Evolutionary conservation across 2,797 vertebrate genomes (phyloP).

Genomic region (Diplodus puntazzo): DNA sequence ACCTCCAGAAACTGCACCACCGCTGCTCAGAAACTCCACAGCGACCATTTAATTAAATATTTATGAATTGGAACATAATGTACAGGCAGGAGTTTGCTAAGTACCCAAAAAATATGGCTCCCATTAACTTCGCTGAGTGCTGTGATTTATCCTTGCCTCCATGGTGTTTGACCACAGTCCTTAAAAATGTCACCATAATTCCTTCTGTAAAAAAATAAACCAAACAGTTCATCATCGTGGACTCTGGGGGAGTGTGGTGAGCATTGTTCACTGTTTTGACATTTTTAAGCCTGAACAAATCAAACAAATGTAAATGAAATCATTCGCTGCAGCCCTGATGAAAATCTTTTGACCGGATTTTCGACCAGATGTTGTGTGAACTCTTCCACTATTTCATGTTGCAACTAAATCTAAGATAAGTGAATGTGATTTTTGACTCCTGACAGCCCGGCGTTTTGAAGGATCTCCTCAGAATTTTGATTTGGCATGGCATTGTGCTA

Average conservation of each 20-base stretch:
- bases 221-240: no score
- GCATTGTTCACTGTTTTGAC: no score
- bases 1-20: background rate
- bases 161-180: background rate
- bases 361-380: background rate
- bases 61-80: background rate
- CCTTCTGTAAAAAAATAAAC: background rate
- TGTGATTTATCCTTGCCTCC: background rate
- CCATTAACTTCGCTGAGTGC: background rate
- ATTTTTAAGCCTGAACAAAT: background rate
- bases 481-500: constrained; percentile 44
- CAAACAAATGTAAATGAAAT: background rate
- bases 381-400: background rate
- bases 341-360: background rate
- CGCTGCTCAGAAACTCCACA: background rate
- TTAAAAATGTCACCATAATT: background rate
- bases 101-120: background rate
- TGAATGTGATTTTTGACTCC: constrained; percentile 5
- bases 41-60: background rate
- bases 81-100: background rate
- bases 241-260: no score
- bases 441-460: constrained; percentile 34
- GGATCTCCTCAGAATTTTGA: constrained; percentile 25
- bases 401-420: background rate
- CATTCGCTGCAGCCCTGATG: background rate